Base-by-base conservation (phyloP, 2,797 vertebrate species). In the Gambusia yucatana region DNA sequence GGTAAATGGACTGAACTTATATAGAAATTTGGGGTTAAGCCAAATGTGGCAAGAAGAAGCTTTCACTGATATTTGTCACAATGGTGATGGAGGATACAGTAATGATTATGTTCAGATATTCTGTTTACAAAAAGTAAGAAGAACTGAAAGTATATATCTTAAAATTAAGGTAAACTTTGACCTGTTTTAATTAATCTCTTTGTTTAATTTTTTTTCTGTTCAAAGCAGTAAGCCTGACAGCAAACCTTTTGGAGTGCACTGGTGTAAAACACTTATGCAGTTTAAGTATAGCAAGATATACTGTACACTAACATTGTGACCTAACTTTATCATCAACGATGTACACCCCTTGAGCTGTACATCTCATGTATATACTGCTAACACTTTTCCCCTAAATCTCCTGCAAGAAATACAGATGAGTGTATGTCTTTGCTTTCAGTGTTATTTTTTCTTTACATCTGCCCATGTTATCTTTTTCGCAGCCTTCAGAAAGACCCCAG, bases 401-500 rank as follows among this genome's bases (percentile, higher is more conserved):
- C 33, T 65, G 33, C 16, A 65, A 36, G 6, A 39, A 33, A 59
- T 55, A 16, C 28, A 30, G 30, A 33, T 33, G 9, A 1, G 2
- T 30, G 55, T 14, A 30, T 30, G 30, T 59, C 0, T 59, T 59
- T 59, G 28, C 57, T 30, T 59, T 30, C 7, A 52, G 48, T 52
- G 20, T 50, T 50, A 22, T 50, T 30, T 61, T 2, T 6, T 30
- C 6, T 61, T 33, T 3, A 61, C 57, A 17, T 14, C 57, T 25
- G 71, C 75, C 77, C 79, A 74, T 75, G 61, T 82, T 75, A 50
- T 82, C 74, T 73, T 79, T 59, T 57, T 86, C 74, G 16, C 77
- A 78, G 88, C 76, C 77, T 73, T 72, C 72, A 86, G 59, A 59
- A 81, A 82, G 80, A 91, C 89, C 89, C 86, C 84, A 91, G 57